Percentiles rank a stretch among this genome's conserved stretches.
Conservation (phyloP, 2,888 invertebrate species). For the Mythimna albipuncta region DNA sequence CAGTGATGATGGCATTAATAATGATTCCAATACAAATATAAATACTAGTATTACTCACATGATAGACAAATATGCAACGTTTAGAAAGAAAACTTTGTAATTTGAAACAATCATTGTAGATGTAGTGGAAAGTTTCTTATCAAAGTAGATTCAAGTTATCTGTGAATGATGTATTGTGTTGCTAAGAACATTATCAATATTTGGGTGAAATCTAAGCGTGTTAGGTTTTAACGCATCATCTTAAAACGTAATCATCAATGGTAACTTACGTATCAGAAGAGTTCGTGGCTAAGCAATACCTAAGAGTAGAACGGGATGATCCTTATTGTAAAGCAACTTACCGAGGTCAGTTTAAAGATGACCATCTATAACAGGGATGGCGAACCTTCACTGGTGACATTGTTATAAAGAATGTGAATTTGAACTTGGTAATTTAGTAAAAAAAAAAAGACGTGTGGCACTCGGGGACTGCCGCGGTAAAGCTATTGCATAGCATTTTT, state of each 20-base stretch:
- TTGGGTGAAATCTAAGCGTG: slow-evolving; percentile 5
- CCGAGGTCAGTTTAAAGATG: no score
- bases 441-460: no score
- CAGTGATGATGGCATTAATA: no score
- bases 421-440: no score
- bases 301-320: no score
- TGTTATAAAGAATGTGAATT: no score
- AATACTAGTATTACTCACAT: neutral
- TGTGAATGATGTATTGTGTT: slow-evolving; percentile 40
- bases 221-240: neutral
- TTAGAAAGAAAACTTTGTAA: neutral
- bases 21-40: neutral
- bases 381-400: no score
- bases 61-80: neutral
- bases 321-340: no score
- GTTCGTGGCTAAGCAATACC: no score
- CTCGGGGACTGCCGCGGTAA: no score
- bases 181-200: slow-evolving; percentile 20
- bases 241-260: neutral
- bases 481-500: no score
- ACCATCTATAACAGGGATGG: no score
- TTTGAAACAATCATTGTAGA: slow-evolving; percentile 1
- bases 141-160: slow-evolving; percentile 47
- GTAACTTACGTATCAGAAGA: neutral
- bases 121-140: slow-evolving; percentile 54